Evolutionary conservation across 2,113 vertebrate species (phyloP), one percentile per base, ranked within the genome.

Genomic region (Corapipo altera): DNA sequence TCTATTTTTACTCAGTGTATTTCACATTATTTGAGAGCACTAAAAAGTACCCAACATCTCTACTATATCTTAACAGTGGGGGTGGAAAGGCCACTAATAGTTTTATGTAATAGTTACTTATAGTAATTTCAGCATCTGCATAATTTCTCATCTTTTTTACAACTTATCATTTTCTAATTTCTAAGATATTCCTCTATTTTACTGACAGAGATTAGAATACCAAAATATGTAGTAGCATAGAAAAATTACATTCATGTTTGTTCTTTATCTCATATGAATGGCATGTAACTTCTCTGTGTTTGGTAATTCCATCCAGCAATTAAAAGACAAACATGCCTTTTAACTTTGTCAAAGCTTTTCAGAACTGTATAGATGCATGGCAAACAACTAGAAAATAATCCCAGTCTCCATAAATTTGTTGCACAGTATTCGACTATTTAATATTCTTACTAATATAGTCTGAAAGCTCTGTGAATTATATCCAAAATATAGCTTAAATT

Each of bases 301-400:
- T 80, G 13, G 8, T 15, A 77, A 62, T 57, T 80, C 30, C 74
- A 22, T 51, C 6, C 27, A 61, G 19, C 5, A 73, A 28, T 41
- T 65, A 41, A 73, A 88, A 67, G 22, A 75, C 4, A 75, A 77
- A 26, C 2, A 27, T 72, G 6, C 9, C 13, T 83, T 23, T 23
- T n/a, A 72, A 78, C 16, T 51, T 62, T n/a, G 8, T 65, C 30
- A 69, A 70, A 79, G 10, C 1, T 83, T 89, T 76, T 79, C 24
- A 76, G 32, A 91, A 86, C 8, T 2, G 15, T 46, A 26, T 3
- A 51, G 11, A 30, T 23, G 15, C 19, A 48, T 0, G 0, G 48
- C 10, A 89, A 73, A 9, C 24, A 64, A 54, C 2, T 8, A 59
- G 21, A 64, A 87, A 87, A 44, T 2, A 67, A 46, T 9, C 9